phyloP scores from a whole-genome alignment of 2,888 invertebrate species.

The Eucriotettix oculatus region DNA sequence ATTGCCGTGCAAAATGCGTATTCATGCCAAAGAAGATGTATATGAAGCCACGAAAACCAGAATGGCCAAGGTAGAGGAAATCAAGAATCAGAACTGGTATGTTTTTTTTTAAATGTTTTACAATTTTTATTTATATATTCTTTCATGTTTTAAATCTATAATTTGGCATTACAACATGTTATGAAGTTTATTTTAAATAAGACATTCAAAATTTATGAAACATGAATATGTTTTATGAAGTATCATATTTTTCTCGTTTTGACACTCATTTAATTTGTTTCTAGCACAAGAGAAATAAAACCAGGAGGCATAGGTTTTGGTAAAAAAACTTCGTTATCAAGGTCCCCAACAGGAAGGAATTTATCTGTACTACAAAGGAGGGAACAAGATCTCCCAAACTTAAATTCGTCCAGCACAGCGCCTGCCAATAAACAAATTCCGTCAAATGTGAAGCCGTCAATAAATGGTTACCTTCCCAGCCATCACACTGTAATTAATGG shows the following conservation, averaged over 20 bases:
- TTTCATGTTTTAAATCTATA: no score
- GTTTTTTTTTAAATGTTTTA: slow-evolving; percentile 10
- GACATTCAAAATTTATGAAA: no score
- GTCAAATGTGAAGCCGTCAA: slow-evolving; percentile 15
- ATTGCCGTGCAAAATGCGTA: slow-evolving; percentile 73
- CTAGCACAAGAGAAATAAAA: slow-evolving; percentile 85
- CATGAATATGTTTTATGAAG: no score
- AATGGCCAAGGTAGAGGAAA: slow-evolving; percentile 83
- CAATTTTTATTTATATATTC: not conserved
- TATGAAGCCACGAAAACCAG: slow-evolving; percentile 83
- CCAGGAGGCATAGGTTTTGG: slow-evolving; percentile 81
- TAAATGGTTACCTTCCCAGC: slow-evolving; percentile 19
- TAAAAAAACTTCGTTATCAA: slow-evolving; percentile 55
- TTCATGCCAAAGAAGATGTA: slow-evolving; percentile 90
- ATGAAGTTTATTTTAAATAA: no score
- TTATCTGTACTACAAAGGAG: not conserved
- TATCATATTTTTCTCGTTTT: no score
- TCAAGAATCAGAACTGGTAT: slow-evolving; percentile 85
- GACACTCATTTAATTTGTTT: not conserved
- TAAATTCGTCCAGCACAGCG: not conserved
- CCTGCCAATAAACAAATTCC: not conserved
- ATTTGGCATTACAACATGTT: no score
- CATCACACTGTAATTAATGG: slow-evolving; percentile 18
- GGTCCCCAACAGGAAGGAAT: not conserved
- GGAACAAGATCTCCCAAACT: not conserved